phyloP scores from a whole-genome alignment of 2,888 invertebrate species.

The Mimumesa dahlbomi region DNA sequence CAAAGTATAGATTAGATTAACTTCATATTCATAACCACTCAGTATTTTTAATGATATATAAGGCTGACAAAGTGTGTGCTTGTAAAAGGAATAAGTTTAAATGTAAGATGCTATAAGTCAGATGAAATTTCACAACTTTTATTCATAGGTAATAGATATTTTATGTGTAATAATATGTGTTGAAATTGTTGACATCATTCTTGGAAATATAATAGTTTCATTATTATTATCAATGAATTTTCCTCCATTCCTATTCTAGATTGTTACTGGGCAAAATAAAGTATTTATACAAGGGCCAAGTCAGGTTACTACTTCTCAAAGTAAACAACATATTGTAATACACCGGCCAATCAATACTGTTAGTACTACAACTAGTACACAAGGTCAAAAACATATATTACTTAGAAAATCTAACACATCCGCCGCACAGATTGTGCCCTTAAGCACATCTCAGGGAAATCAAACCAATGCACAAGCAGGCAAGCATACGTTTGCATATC shows the following conservation, averaged over 20 bases:
- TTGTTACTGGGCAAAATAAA: conserved; percentile 73
- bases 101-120: background rate
- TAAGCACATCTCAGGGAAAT: conserved; percentile 71
- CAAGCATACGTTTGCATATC: conserved; percentile 78
- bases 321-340: conserved; percentile 75
- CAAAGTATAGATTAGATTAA: conserved; percentile 26
- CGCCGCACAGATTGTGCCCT: conserved; percentile 76
- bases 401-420: conserved; percentile 74
- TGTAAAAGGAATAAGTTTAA: conserved; percentile 3
- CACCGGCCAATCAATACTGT: conserved; percentile 72
- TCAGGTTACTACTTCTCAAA: conserved; percentile 71
- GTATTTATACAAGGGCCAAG: conserved; percentile 75
- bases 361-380: conserved; percentile 58
- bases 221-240: background rate
- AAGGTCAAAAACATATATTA: conserved; percentile 76
- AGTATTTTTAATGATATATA: background rate
- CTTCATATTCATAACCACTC: conserved; percentile 24
- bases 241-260: conserved; percentile 62
- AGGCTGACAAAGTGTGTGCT: background rate
- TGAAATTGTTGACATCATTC: background rate
- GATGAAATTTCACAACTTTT: conserved; percentile 10
- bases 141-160: background rate
- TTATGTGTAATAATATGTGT: background rate
- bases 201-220: background rate
- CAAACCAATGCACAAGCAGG: conserved; percentile 70